Percentiles rank a stretch among this genome's conserved stretches.
Conservation (phyloP, 1,140 invertebrate genomes). For the Cyclargus thomasi region DNA sequence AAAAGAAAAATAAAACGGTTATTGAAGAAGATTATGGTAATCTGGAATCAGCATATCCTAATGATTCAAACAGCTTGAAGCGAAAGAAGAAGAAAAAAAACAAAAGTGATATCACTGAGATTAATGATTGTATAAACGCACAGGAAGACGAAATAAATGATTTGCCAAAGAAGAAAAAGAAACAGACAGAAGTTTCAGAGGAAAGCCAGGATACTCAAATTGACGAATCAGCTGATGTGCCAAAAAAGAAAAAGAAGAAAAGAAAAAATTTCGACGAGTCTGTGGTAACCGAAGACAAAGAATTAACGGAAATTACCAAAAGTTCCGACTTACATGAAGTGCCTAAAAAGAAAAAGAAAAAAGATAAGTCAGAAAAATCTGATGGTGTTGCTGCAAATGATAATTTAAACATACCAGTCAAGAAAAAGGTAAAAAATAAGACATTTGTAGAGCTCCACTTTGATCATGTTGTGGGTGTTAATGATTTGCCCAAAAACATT, state of each 20-base stretch:
- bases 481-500: too few relatives aligned
- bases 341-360: constrained; percentile 37
- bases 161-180: too few relatives aligned
- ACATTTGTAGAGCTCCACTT: too few relatives aligned
- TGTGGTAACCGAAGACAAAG: neutral
- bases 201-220: too few relatives aligned
- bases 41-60: neutral
- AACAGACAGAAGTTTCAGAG: too few relatives aligned
- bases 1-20: constrained; percentile 23
- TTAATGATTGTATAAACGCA: neutral
- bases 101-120: neutral
- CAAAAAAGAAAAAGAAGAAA: constrained; percentile 31
- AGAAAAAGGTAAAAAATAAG: too few relatives aligned
- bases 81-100: constrained; percentile 11
- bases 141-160: too few relatives aligned
- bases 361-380: neutral
- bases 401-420: neutral
- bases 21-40: constrained; percentile 8
- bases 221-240: too few relatives aligned
- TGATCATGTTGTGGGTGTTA: too few relatives aligned
- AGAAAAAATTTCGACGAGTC: constrained; percentile 16
- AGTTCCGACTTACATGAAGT: constrained; percentile 16
- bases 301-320: neutral
- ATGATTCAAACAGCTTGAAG: neutral
- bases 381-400: neutral